phyloP scores from a whole-genome alignment of 2,113 vertebrate genomes.

The Phaethon lepturus region DNA sequence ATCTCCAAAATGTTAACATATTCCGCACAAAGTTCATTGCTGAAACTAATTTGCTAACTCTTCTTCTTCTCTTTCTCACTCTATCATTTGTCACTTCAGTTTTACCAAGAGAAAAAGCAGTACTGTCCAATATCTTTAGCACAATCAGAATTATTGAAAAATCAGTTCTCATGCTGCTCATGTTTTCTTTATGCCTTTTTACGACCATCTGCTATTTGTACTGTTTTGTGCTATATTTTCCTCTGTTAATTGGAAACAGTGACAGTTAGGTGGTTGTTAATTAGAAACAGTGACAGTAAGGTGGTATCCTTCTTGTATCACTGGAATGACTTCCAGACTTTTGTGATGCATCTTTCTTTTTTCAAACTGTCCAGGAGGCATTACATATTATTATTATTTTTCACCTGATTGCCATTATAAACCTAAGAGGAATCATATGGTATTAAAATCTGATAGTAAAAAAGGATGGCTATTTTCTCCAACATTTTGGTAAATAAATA shows the following conservation, averaged over 20 bases:
- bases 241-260: constrained; percentile 38
- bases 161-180: constrained; percentile 48
- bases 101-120: constrained; percentile 33
- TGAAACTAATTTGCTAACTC: constrained; percentile 44
- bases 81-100: constrained; percentile 41
- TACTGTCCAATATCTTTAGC: constrained; percentile 42
- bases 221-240: constrained; percentile 14
- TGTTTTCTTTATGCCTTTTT: constrained; percentile 68
- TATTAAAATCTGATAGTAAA: neutral
- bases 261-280: constrained; percentile 40
- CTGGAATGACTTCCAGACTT: neutral
- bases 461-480: neutral
- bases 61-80: constrained; percentile 42
- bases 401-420: neutral
- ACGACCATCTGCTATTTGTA: constrained; percentile 63
- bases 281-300: constrained; percentile 11
- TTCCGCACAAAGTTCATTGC: neutral
- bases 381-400: neutral
- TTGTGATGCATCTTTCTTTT: neutral
- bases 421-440: neutral
- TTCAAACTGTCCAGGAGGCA: neutral
- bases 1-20: constrained; percentile 23
- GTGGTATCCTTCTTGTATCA: neutral
- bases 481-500: neutral
- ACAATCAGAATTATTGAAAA: constrained; percentile 46